phyloP scores from a whole-genome alignment of 2,113 vertebrate genomes.

The Anarrhichthys ocellatus region DNA sequence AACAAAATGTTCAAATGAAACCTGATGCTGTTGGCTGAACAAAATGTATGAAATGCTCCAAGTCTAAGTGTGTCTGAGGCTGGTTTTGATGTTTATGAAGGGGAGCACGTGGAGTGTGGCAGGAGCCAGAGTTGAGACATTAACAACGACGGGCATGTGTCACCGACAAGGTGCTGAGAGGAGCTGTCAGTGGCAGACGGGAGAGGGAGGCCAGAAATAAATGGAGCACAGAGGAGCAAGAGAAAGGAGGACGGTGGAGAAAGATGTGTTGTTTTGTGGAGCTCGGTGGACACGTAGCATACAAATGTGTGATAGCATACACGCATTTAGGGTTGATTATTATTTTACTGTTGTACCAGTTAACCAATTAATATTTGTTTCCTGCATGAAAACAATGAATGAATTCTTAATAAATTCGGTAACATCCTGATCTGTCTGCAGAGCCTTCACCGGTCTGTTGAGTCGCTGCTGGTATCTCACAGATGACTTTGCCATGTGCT shows the following conservation, averaged over 20 bases:
- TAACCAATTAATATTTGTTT: background rate
- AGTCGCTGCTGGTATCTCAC: background rate
- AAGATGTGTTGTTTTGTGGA: background rate
- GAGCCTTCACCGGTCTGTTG: background rate
- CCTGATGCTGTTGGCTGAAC: background rate
- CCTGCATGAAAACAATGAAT: background rate
- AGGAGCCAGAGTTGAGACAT: conserved; percentile 7
- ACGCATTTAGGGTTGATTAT: background rate
- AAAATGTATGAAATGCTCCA: background rate
- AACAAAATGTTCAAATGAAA: background rate
- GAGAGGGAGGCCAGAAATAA: conserved; percentile 36
- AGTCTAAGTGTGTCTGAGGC: background rate
- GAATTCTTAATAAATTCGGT: background rate
- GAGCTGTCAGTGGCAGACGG: conserved; percentile 36
- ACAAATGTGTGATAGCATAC: conserved; percentile 19
- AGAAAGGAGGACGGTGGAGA: conserved; percentile 4
- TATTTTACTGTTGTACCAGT: background rate
- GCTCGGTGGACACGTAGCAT: background rate
- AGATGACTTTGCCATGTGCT: conserved; percentile 24
- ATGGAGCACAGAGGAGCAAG: conserved; percentile 6
- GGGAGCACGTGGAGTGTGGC: conserved; percentile 17
- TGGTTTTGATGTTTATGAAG: conserved; percentile 38
- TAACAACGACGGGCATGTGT: conserved; percentile 10
- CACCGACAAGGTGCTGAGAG: conserved; percentile 48
- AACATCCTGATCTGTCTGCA: background rate